Evolutionary conservation across 1,140 invertebrate genomes (phyloP), one percentile per base, ranked within the genome.

Genomic region (Caenorhabditis remanei): DNA sequence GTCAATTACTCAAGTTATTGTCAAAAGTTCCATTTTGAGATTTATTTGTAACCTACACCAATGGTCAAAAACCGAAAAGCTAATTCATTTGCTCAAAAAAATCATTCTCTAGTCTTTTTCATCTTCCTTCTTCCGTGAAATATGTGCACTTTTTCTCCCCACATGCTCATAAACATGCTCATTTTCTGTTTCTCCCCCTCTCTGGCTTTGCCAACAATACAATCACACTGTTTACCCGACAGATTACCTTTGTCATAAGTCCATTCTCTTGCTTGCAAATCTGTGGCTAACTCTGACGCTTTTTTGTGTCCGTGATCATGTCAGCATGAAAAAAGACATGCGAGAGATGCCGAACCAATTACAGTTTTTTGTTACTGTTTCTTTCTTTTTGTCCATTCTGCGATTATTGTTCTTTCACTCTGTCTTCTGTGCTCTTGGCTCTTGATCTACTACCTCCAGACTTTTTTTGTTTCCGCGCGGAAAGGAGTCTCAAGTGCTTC

Each of bases 221-320:
- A 71, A 71, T 71, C 63, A 71, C 71, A 79, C 65, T 79, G n/a
- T 79, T 79, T 79, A 79, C 46, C 46, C 71, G 46, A 79, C 71
- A 79, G 71, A 79, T 79, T 79, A 79, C 71, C 71, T 79, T 50
- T 79, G 7, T 11, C 9, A n/a, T 53, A 53, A 16, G 71, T 53
- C 46, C 71, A 46, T 71, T 71, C 61, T 65, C 61, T 40, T 40
- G 13, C 13, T 24, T 46, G 46, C 71, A 79, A 79, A 79, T 79
- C 71, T 53, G 46, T 50, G 71, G 71, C 71, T 79, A 79, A 79
- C 46, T 79, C 71, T 79, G 71, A 79, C 71, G 71, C 71, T 13
- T 43, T 79, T 79, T 79, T 79, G 71, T 79, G 71, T 32, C 71
- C 46, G 21, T 50, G 46, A 2, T 24, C 46, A 79, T 48, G 46